Conservation (phyloP, 1,140 invertebrate species). For the Megalonaias nervosa region DNA sequence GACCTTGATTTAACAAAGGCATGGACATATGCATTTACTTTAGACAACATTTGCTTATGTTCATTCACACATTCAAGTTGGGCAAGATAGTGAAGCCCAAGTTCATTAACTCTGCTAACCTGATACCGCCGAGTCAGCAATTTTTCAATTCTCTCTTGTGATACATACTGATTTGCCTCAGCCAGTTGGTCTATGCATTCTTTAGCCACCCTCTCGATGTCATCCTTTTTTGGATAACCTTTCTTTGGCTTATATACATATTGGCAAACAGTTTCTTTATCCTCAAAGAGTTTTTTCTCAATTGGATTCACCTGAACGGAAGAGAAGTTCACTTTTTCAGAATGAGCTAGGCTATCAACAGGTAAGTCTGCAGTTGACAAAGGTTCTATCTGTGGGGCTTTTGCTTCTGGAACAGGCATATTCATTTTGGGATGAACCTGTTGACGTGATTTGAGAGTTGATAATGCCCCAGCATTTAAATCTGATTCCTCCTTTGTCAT, state of each 20-base stretch:
- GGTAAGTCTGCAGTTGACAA: too few relatives aligned
- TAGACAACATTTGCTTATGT: slow-evolving; percentile 44
- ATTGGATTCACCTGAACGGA: slow-evolving; percentile 15
- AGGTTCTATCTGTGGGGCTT: too few relatives aligned
- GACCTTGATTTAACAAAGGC: slow-evolving; percentile 58
- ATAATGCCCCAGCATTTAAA: too few relatives aligned
- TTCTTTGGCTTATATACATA: slow-evolving; percentile 32
- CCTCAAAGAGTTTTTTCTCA: slow-evolving; percentile 33
- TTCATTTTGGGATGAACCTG: too few relatives aligned
- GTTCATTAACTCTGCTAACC: slow-evolving; percentile 24
- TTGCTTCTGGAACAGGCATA: too few relatives aligned
- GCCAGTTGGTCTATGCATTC: slow-evolving; percentile 61
- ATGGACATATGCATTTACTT: slow-evolving; percentile 64
- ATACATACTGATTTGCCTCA: slow-evolving; percentile 57
- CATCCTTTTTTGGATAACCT: slow-evolving; percentile 30
- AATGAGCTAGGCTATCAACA: too few relatives aligned
- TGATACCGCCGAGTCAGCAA: slow-evolving; percentile 50
- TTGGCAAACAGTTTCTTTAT: slow-evolving; percentile 41
- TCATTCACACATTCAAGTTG: slow-evolving; percentile 49
- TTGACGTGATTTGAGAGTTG: too few relatives aligned
- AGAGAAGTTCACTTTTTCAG: too few relatives aligned
- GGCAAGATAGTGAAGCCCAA: slow-evolving; percentile 38
- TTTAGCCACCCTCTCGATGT: slow-evolving; percentile 49
- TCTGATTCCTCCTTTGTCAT: too few relatives aligned
- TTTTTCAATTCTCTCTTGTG: slow-evolving; percentile 48